Percentiles rank a stretch among this genome's conserved stretches.
phyloP scores from a whole-genome alignment of 2,113 vertebrate genomes.

The Prolemur simus region DNA sequence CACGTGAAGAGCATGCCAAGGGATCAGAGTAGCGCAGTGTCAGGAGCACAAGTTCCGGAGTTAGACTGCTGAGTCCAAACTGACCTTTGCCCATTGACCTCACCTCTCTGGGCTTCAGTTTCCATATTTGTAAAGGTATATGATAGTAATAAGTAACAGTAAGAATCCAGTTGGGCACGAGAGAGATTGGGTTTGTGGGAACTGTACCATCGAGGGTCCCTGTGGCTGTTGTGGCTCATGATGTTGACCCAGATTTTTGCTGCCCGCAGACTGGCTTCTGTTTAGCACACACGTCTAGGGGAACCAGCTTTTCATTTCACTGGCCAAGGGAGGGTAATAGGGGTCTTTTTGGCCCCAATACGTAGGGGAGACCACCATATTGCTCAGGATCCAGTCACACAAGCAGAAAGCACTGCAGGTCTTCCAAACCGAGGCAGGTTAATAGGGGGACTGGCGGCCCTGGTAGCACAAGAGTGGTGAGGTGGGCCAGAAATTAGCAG shows the following conservation, averaged over 20 bases:
- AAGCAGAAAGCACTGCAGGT: neutral
- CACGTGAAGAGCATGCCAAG: accelerated
- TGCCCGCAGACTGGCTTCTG: neutral
- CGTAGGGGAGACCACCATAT: neutral
- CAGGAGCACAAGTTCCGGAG: neutral
- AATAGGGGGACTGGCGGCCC: neutral
- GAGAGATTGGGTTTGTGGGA: neutral
- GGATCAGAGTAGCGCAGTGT: neutral
- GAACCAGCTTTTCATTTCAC: neutral
- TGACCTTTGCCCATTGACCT: neutral
- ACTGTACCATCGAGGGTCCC: neutral
- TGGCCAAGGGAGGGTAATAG: neutral
- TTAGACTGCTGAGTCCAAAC: neutral
- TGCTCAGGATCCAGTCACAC: neutral
- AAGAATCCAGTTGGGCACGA: neutral
- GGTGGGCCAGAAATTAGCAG: neutral
- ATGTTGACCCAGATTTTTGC: neutral
- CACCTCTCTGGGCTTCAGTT: neutral
- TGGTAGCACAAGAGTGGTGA: neutral
- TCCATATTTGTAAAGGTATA: neutral
- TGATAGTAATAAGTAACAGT: neutral
- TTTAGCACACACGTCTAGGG: neutral
- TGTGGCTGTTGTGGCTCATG: neutral
- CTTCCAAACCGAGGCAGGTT: neutral
- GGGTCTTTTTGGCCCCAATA: neutral